Evolutionary conservation across 2,113 vertebrate species (phyloP).

Genomic region (Pungitius pungitius): DNA sequence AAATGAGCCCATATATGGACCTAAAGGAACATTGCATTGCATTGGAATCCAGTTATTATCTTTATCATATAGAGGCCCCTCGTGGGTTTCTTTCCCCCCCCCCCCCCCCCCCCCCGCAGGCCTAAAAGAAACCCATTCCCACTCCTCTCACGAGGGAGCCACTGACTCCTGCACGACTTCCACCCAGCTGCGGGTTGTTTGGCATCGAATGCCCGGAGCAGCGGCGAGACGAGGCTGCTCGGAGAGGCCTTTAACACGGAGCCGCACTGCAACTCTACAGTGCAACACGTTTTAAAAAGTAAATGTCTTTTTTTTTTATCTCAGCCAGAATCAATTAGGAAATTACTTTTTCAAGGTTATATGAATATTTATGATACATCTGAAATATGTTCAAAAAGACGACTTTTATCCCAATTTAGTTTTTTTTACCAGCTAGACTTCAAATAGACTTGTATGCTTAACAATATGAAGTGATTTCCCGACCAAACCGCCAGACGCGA

Average conservation of each 20-base stretch:
- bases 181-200: slow-evolving; percentile 55
- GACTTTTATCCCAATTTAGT: no score
- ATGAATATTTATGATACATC: slow-evolving; percentile 6
- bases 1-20: no score
- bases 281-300: slow-evolving; percentile 35
- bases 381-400: no score
- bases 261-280: slow-evolving; percentile 32
- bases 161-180: slow-evolving; percentile 66
- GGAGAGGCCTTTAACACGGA: slow-evolving; percentile 55
- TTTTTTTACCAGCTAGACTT: no score
- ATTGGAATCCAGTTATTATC: not conserved
- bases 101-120: not conserved
- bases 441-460: no score
- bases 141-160: slow-evolving; percentile 44
- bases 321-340: slow-evolving; percentile 42
- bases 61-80: not conserved
- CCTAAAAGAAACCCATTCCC: slow-evolving; percentile 33
- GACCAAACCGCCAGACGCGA: no score
- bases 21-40: not conserved
- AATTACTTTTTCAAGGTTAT: slow-evolving; percentile 38
- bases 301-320: slow-evolving; percentile 51
- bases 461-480: no score
- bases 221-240: slow-evolving; percentile 32
- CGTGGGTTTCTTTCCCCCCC: slow-evolving; percentile 16
- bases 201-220: slow-evolving; percentile 44